These are phyloP conservation scores for Coelopa frigida DNA, from an alignment of 1,140 invertebrate genomes.

Conservation along the genomic window DNA sequence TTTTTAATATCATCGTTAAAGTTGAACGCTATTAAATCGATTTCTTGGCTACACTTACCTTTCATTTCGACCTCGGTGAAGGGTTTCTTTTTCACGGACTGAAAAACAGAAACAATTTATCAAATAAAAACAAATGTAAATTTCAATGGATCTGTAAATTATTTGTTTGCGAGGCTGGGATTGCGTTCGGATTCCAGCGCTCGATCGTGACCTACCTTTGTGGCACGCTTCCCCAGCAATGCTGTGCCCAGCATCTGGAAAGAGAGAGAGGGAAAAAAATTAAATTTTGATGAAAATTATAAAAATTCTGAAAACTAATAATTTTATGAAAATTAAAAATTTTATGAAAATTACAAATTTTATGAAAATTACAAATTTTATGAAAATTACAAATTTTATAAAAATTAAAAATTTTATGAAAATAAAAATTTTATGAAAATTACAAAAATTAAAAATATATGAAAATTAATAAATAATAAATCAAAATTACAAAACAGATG, in stretches of 20 bases:
- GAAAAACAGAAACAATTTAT: constrained; percentile 12
- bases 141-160: constrained; percentile 13
- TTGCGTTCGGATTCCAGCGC: not conserved
- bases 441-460: too few species aligned
- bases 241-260: constrained; percentile 43
- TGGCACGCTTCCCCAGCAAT: constrained; percentile 39
- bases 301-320: constrained; percentile 15
- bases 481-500: too few species aligned
- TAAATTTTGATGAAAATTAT: constrained; percentile 14
- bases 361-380: constrained; percentile 8
- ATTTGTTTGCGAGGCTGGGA: not conserved
- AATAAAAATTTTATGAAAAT: too few species aligned
- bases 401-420: too few species aligned
- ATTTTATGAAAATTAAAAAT: constrained; percentile 10
- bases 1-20: too few species aligned
- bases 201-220: constrained; percentile 28
- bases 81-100: constrained; percentile 43
- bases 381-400: constrained; percentile 31
- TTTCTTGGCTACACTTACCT: constrained; percentile 30
- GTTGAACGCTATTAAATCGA: too few species aligned
- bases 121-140: constrained; percentile 16
- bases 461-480: too few species aligned
- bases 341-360: not conserved
- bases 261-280: constrained; percentile 7
- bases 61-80: constrained; percentile 40